A percentile compares a stretch with the other conserved stretches of the same genome.
Evolutionary conservation across 2,113 vertebrate genomes (phyloP).

Genomic region (Ptychochromis oligacanthus): DNA sequence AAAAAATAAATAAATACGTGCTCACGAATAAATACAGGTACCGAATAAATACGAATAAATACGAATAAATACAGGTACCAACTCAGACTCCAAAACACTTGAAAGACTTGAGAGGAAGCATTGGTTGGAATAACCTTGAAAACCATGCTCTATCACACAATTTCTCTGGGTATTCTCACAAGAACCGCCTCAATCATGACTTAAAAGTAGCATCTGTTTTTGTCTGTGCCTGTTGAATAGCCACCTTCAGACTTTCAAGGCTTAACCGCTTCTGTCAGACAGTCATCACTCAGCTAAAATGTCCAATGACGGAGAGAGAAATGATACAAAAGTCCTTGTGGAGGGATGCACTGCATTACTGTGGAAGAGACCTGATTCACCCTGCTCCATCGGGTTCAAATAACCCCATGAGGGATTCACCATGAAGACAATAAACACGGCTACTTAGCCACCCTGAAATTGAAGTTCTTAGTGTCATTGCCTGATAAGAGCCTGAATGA

Average conservation of each 20-base stretch:
- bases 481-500: slow-evolving; percentile 41
- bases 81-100: neutral
- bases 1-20: slow-evolving; percentile 27
- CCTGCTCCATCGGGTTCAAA: slow-evolving; percentile 15
- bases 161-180: accelerated
- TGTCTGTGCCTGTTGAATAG: neutral
- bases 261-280: neutral
- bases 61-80: neutral
- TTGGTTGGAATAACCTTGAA: slow-evolving; percentile 9
- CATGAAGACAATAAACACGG: neutral
- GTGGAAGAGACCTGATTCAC: neutral
- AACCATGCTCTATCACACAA: neutral
- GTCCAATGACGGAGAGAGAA: neutral
- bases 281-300: neutral
- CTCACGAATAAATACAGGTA: neutral
- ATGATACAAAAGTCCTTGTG: neutral
- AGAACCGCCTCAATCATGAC: neutral
- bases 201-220: neutral
- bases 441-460: slow-evolving; percentile 7
- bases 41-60: too few species aligned
- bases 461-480: neutral
- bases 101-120: neutral
- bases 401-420: slow-evolving; percentile 1
- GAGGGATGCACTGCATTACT: neutral
- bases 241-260: neutral